Base-by-base conservation (phyloP, 2,797 vertebrate species). In the Oceanodroma leucorhoa region DNA sequence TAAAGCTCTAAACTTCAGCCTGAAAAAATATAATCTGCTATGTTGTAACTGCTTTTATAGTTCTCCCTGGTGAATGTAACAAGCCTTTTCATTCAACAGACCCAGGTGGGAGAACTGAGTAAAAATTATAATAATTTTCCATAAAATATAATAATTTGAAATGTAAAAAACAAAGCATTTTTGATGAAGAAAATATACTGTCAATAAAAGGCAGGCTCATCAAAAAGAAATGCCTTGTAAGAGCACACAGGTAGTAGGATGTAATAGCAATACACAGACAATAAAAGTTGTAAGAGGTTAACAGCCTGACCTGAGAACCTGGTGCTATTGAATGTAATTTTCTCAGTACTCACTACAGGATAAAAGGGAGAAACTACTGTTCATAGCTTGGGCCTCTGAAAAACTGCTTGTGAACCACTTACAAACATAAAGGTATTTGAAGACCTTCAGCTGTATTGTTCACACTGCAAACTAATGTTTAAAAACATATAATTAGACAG, bases 71-170 rank as follows among this genome's bases (percentile, higher is more conserved):
- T 92, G 43, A 95, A 82, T 66, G 4, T 90, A 94, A 78, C 57
- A 93, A 61, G 30, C 7, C 4, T 78, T 97, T 95, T 95, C 43
- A 94, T 94, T 96, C 77, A 89, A 89, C 29, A 57, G 66, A 83
- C 43, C 54, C 58, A 71, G 67, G 82, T 95, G 82, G 76, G 78
- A 87, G 83, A 81, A 80, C 30, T 48, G 10, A 91, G 57, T 89
- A 90, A 97, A 96, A 95, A 78, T 77, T 84, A 76, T 54, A 71
- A 78, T 76, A 93, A 82, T 95, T 96, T 97, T 96, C 54, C 34
- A 73, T 62, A 79, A 70, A 67, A 58, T 48, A 13, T 30, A 80
- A 57, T 43, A 2, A 69, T 54, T 65, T 82, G 9, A 79, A 82
- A 61, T 54, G 14, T 19, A 53, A 78, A 77, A 75, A 60, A 2